A percentile compares a stretch with the other conserved stretches of the same genome.
phyloP scores from a whole-genome alignment of 2,888 invertebrate genomes.

The Parthenolecanium corni region DNA sequence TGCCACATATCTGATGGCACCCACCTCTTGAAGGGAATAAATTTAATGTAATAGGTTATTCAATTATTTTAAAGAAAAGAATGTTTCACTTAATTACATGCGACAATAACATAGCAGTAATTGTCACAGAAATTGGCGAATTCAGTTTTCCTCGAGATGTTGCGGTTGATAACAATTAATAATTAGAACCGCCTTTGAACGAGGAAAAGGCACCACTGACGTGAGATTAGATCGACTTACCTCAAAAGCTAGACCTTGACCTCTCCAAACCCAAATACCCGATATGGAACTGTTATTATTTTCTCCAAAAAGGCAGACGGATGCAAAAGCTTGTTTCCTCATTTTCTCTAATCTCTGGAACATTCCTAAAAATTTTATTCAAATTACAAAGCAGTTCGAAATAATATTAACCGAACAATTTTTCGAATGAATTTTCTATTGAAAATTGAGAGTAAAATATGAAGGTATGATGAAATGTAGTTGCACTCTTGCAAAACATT shows the following conservation, averaged over 20 bases:
- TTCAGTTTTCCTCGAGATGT: conserved; percentile 21
- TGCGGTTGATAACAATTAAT: conserved; percentile 6
- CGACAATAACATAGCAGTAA: too few species aligned
- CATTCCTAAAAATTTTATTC: conserved; percentile 57
- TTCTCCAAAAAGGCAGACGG: conserved; percentile 81
- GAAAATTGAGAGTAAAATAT: too few species aligned
- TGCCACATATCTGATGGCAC: background rate
- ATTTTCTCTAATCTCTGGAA: conserved; percentile 96
- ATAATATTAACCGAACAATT: background rate
- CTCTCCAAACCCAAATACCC: conserved; percentile 97
- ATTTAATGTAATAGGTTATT: too few species aligned
- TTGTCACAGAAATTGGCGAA: background rate
- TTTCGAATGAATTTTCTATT: too few species aligned
- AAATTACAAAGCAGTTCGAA: background rate
- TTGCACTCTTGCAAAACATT: too few species aligned
- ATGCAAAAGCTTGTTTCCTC: conserved; percentile 92
- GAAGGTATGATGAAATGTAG: too few species aligned
- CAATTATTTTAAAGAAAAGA: too few species aligned
- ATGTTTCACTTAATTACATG: background rate
- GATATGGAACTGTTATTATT: conserved; percentile 88
- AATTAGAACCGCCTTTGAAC: conserved; percentile 24
- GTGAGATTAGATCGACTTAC: too few species aligned
- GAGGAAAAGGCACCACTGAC: conserved; percentile 23
- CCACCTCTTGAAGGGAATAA: conserved; percentile 20
- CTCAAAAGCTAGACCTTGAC: conserved; percentile 80